phyloP scores from a whole-genome alignment of 2,888 invertebrate genomes.

The Agrilus biguttatus region DNA sequence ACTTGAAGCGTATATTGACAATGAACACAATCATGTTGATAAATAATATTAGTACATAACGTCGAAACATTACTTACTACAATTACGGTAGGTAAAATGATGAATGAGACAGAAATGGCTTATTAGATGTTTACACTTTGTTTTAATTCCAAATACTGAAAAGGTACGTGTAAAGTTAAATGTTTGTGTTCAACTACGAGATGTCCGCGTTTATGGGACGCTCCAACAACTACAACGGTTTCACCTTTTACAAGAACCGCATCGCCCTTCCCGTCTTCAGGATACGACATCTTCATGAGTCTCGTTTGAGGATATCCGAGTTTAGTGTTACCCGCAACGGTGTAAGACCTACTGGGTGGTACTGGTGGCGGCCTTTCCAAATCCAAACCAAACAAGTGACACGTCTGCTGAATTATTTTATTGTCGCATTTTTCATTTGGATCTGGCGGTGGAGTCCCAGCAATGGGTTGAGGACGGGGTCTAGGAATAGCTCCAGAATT shows the following conservation, averaged over 20 bases:
- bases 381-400: conserved; percentile 79
- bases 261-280: conserved; percentile 38
- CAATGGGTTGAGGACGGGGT: conserved; percentile 78
- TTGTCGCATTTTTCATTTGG: conserved; percentile 75
- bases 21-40: too few relatives aligned
- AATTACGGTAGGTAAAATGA: too few relatives aligned
- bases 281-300: conserved; percentile 80
- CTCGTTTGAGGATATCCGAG: conserved; percentile 85
- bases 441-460: conserved; percentile 79
- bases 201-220: conserved; percentile 74
- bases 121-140: conserved; percentile 30
- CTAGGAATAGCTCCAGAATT: conserved; percentile 39
- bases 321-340: conserved; percentile 79
- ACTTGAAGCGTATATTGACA: not conserved
- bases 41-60: too few relatives aligned
- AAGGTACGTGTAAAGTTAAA: conserved; percentile 60
- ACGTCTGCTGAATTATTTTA: conserved; percentile 80
- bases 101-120: too few relatives aligned
- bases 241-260: conserved; percentile 66
- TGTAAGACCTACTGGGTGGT: conserved; percentile 81
- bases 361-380: conserved; percentile 85
- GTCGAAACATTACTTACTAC: too few relatives aligned
- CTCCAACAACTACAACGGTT: conserved; percentile 74
- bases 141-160: conserved; percentile 67
- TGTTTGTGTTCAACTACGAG: conserved; percentile 69